These are phyloP conservation scores for Pollachius pollachius DNA, from an alignment of 2,113 vertebrate genomes.

Conservation along the genomic window DNA sequence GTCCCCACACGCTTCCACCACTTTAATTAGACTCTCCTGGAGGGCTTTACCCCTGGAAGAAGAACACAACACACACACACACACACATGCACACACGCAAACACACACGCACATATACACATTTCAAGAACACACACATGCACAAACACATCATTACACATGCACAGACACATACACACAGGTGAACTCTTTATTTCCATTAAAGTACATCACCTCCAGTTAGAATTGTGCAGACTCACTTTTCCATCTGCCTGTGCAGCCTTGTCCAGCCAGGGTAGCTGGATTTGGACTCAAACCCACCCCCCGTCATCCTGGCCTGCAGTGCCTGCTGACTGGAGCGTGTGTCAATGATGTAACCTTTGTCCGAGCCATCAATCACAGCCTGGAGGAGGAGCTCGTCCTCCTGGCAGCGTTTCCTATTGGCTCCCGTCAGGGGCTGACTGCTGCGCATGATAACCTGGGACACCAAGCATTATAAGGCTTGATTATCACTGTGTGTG, in stretches of 20 bases:
- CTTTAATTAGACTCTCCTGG: conserved; percentile 78
- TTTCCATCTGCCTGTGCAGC: conserved; percentile 80
- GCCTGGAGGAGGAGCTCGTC: conserved; percentile 76
- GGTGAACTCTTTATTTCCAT: not conserved
- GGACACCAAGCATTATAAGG: not conserved
- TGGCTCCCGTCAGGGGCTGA: conserved; percentile 79
- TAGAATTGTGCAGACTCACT: conserved; percentile 50
- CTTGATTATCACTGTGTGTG: not conserved
- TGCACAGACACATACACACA: conserved; percentile 6
- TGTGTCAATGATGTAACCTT: conserved; percentile 79
- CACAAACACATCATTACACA: not conserved
- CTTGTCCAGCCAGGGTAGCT: conserved; percentile 76
- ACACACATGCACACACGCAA: not conserved
- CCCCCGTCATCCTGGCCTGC: conserved; percentile 74
- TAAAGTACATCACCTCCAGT: not conserved
- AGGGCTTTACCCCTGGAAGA: conserved; percentile 75
- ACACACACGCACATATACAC: conserved; percentile 1
- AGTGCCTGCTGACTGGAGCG: conserved; percentile 78
- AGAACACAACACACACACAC: conserved; percentile 11
- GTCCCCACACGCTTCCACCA: conserved; percentile 80
- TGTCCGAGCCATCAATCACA: conserved; percentile 45
- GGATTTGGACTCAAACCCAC: conserved; percentile 80
- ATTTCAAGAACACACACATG: not conserved
- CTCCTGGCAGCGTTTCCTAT: conserved; percentile 76
- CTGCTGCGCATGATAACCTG: conserved; percentile 83